phyloP scores from a whole-genome alignment of 2,113 vertebrate genomes.

The Misgurnus mizolepis region DNA sequence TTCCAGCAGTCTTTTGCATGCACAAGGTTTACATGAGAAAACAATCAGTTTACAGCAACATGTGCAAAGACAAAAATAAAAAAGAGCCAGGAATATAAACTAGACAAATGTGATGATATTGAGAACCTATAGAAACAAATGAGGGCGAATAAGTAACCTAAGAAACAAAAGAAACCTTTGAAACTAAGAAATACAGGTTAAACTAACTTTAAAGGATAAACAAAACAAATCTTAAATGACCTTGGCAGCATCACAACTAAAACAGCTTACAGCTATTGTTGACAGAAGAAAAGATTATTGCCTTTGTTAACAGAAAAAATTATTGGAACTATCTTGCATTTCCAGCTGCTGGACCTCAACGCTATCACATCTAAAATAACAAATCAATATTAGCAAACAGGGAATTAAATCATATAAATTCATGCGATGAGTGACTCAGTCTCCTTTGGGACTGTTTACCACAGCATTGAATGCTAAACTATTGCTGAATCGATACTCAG shows the following conservation, averaged over 20 bases:
- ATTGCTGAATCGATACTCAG: constrained; percentile 45
- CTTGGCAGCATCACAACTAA: not conserved
- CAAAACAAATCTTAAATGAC: too few species aligned
- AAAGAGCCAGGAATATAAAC: too few species aligned
- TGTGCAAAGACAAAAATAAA: too few species aligned
- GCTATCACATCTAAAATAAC: constrained; percentile 6
- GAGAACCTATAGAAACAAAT: too few species aligned
- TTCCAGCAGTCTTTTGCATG: too few species aligned
- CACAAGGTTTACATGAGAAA: too few species aligned
- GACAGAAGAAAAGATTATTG: constrained; percentile 7
- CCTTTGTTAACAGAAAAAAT: not conserved
- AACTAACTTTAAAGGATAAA: too few species aligned
- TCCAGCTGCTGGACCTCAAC: not conserved
- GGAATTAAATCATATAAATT: constrained; percentile 47
- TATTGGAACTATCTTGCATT: constrained; percentile 20
- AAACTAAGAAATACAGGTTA: too few species aligned
- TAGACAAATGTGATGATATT: too few species aligned
- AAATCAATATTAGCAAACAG: constrained; percentile 45
- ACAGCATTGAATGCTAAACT: constrained; percentile 24
- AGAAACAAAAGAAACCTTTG: too few species aligned
- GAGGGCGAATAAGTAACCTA: too few species aligned
- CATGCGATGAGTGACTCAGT: constrained; percentile 24
- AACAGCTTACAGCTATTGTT: constrained; percentile 14
- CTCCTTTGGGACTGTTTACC: constrained; percentile 36
- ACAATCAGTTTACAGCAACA: too few species aligned